Percentiles rank a stretch among this genome's conserved stretches.
These are phyloP conservation scores for Zaprionus obscuricornis DNA, from an alignment of 2,888 invertebrate species.

Conservation along the genomic window DNA sequence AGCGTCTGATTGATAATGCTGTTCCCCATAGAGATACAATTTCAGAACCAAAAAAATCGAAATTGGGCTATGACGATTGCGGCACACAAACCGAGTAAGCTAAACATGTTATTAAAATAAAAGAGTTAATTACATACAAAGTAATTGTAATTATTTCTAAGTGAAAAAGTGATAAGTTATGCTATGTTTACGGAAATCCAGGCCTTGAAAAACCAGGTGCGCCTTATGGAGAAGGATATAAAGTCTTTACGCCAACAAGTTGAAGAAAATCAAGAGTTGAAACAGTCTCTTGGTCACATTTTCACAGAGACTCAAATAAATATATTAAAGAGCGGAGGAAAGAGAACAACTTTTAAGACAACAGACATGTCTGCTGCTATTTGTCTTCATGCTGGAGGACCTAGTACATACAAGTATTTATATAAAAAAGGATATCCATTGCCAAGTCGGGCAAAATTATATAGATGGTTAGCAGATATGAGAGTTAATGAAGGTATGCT, in stretches of 20 bases:
- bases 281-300: background rate
- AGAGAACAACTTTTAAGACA: constrained; percentile 2
- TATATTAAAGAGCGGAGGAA: background rate
- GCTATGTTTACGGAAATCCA: too few relatives aligned
- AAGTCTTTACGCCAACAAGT: background rate
- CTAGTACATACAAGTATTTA: constrained; percentile 7
- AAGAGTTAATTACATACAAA: too few relatives aligned
- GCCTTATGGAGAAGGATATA: background rate
- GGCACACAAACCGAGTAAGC: too few relatives aligned
- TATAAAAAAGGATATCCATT: constrained; percentile 16
- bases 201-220: background rate
- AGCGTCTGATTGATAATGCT: too few relatives aligned
- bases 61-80: too few relatives aligned
- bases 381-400: constrained; percentile 19
- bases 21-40: too few relatives aligned
- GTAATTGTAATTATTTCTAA: too few relatives aligned
- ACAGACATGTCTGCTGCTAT: constrained; percentile 9
- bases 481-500: background rate
- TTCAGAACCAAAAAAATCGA: too few relatives aligned
- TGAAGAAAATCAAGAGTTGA: background rate
- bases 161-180: too few relatives aligned
- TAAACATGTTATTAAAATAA: too few relatives aligned
- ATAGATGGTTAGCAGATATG: constrained; percentile 10
- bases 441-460: constrained; percentile 9
- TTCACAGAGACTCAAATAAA: too few relatives aligned